Percentiles rank a stretch among this genome's conserved stretches.
Evolutionary conservation across 2,888 invertebrate species (phyloP).

Genomic region (Timandra comae): DNA sequence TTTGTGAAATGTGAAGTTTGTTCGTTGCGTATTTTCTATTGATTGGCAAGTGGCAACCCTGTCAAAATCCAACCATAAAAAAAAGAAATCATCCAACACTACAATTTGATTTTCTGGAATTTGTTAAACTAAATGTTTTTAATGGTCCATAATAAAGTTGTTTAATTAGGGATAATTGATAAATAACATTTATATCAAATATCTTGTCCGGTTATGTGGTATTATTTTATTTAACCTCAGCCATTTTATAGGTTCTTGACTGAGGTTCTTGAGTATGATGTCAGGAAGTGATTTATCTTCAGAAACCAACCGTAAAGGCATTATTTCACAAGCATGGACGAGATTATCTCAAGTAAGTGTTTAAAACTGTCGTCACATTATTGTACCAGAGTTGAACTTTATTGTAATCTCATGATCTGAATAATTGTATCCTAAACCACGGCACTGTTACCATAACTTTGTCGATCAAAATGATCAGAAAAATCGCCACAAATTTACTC

Average conservation of each 20-base stretch:
- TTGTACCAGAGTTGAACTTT: too few relatives aligned
- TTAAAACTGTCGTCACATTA: too few relatives aligned
- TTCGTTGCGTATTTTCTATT: too few relatives aligned
- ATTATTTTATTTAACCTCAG: slow-evolving; percentile 7
- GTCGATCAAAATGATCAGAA: too few relatives aligned
- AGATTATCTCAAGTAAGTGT: slow-evolving; percentile 80
- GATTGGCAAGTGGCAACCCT: too few relatives aligned
- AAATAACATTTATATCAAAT: slow-evolving; percentile 1
- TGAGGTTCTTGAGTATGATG: slow-evolving; percentile 65
- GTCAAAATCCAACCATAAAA: slow-evolving; percentile 8
- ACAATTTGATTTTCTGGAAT: neutral
- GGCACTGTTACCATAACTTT: too few relatives aligned
- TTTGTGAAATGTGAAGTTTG: too few relatives aligned
- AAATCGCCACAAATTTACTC: too few relatives aligned
- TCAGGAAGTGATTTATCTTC: slow-evolving; percentile 83
- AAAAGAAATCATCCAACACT: slow-evolving; percentile 10
- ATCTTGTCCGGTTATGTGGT: slow-evolving; percentile 31
- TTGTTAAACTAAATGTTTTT: neutral
- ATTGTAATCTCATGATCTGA: too few relatives aligned
- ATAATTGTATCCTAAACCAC: too few relatives aligned
- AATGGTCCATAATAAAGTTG: slow-evolving; percentile 6
- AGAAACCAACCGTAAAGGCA: slow-evolving; percentile 77
- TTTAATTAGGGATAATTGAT: slow-evolving; percentile 4
- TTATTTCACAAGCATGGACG: slow-evolving; percentile 80
- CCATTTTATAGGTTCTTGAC: neutral